Evolutionary conservation across 2,113 vertebrate genomes (phyloP), one percentile per base, ranked within the genome.

Genomic region (Trogon melanurus): DNA sequence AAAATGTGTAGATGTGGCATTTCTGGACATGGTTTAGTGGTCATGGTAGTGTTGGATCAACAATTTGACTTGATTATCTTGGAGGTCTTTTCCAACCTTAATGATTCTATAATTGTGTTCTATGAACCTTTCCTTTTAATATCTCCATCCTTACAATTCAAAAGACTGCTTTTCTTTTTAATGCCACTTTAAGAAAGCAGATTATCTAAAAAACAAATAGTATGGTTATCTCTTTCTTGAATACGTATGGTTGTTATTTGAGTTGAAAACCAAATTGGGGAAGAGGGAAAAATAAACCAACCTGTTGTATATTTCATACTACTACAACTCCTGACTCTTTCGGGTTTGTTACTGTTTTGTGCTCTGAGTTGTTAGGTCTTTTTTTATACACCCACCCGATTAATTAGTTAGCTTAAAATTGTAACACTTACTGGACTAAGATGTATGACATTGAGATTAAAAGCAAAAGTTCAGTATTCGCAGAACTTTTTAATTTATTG

Each of bases 221-320:
- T 81, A 44, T 36, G 5, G 1, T 96, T 87, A 20, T 95, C 73
- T 88, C 79, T 88, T 88, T 86, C 73, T 53, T 88, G 54, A 79
- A 62, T 69, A 97, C 94, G 64, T 88, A 57, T 75, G 61, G 56
- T 85, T 95, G 61, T 96, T 73, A 91, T 95, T 96, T 94, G 90
- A 87, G 61, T 53, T 83, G 36, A 79, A 69, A 71, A 76, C 44
- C 48, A 83, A 61, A 73, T 19, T 80, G 53, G 15, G 26, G 20
- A 79, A 13, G 6, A 5, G 4, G 44, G 23, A 69, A 57, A 71
- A 69, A 53, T 58, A 72, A 76, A 71, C 27, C 38, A 69, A 16
- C 17, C 19, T 29, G 8, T 93, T 97, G 70, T 61, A 27, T 97
- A 86, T 94, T 96, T 97, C 85, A 91, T 71, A 89, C 72, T 78